Evolutionary conservation across 2,888 invertebrate species (phyloP).

Genomic region (Galerucella pusilla): DNA sequence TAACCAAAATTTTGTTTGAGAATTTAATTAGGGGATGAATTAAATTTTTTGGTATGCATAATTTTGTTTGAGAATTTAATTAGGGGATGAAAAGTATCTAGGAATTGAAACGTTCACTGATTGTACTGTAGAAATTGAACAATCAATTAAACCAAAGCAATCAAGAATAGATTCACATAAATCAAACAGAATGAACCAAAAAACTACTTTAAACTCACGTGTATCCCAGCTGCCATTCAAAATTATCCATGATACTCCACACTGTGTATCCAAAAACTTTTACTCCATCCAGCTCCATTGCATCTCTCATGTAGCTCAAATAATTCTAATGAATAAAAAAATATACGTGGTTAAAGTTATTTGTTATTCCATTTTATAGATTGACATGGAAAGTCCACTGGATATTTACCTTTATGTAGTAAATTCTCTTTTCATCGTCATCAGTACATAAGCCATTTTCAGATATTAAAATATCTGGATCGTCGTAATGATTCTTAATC

Average conservation of each 20-base stretch:
- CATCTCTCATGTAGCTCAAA: slow-evolving; percentile 62
- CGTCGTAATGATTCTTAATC: slow-evolving; percentile 60
- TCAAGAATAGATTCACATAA: too few species aligned
- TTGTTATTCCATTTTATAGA: background rate
- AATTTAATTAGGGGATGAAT: too few species aligned
- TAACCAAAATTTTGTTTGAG: too few species aligned
- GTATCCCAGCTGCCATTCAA: slow-evolving; percentile 66
- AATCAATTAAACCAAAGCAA: too few species aligned
- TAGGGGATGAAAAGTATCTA: too few species aligned
- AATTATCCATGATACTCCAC: slow-evolving; percentile 59
- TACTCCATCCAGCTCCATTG: slow-evolving; percentile 60
- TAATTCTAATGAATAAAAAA: slow-evolving; percentile 58
- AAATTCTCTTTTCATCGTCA: slow-evolving; percentile 66
- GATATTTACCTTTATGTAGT: slow-evolving; percentile 57
- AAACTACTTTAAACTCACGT: slow-evolving; percentile 58
- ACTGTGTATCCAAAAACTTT: slow-evolving; percentile 63
- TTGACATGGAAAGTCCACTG: background rate
- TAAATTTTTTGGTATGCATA: too few species aligned
- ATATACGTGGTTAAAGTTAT: slow-evolving; percentile 19
- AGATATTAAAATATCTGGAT: slow-evolving; percentile 69
- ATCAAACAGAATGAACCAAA: too few species aligned
- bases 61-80: too few species aligned
- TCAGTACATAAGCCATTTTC: slow-evolving; percentile 69
- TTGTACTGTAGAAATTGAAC: too few species aligned
- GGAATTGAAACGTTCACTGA: too few species aligned